A percentile compares a stretch with the other conserved stretches of the same genome.
These are phyloP conservation scores for Gorsachius magnificus DNA, from an alignment of 2,797 vertebrate genomes.

Conservation along the genomic window DNA sequence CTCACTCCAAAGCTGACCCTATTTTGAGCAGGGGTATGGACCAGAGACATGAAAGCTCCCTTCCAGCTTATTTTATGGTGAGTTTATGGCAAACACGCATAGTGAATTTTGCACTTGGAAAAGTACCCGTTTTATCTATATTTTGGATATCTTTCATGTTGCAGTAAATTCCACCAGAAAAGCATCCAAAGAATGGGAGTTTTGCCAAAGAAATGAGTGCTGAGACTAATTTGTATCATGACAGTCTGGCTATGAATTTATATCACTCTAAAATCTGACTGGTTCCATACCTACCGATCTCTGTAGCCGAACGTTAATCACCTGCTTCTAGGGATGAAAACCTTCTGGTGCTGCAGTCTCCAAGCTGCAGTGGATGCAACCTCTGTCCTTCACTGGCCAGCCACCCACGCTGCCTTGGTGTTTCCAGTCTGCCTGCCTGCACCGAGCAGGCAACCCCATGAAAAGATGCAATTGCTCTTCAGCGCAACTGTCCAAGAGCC, in stretches of 20 bases:
- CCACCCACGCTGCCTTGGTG: background rate
- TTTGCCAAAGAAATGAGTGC: constrained; percentile 38
- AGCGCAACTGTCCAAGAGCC: background rate
- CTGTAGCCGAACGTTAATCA: background rate
- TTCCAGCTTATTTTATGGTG: background rate
- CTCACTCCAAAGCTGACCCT: background rate
- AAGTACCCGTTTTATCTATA: constrained; percentile 11
- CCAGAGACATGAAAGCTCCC: background rate
- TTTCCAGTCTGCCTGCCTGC: background rate
- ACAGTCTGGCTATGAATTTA: constrained; percentile 48
- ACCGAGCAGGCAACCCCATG: background rate
- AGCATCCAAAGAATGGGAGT: constrained; percentile 21
- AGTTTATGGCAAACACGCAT: background rate
- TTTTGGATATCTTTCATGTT: constrained; percentile 37
- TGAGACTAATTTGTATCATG: constrained; percentile 39
- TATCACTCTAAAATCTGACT: background rate
- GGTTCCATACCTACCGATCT: background rate
- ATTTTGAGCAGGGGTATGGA: background rate
- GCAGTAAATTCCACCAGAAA: constrained; percentile 36
- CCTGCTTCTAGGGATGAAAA: background rate
- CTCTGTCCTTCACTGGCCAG: background rate
- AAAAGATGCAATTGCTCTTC: background rate
- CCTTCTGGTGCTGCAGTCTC: background rate
- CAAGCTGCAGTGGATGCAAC: background rate
- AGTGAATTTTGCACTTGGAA: background rate